Base-by-base conservation (phyloP, 1,140 invertebrate genomes). In the Nasonia giraulti region DNA sequence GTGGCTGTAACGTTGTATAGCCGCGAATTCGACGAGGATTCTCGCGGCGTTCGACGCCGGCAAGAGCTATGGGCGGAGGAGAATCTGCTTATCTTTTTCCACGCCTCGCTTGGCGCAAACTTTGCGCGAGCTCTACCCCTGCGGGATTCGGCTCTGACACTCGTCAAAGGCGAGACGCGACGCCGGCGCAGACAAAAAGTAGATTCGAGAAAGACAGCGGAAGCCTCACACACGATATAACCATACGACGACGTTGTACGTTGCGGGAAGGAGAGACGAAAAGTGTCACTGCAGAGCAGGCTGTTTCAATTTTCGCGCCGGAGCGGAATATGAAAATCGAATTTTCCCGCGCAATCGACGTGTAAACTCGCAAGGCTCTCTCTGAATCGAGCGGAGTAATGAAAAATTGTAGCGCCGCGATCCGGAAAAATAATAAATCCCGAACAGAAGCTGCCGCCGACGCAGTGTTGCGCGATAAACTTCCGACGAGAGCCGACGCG, bases 41-140 rank as follows among this genome's bases (percentile, higher is more conserved):
- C 73, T 79, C 68, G 82, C 76, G 6, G 62, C 76, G 17, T 83
- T 47, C 82, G 40, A 76, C 73, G 71, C 71, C 31, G 55, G 5
- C 33, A 37, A 37, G 5, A 27, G 66, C 73, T 84, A 84, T 84
- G 76, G 76, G 55, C 8, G n/a, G 14, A 7, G 7, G 55, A 62
- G 82, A 69, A 79, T 84, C 69, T 66, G 83, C 83, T 84, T 84
- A 84, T 84, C 83, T 84, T 80, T 84, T 84, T 80, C 37, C 33
- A 80, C 71, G 69, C 77, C 31, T 80, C 77, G 77, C 66, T 84
- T 74, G 77, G 68, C 40, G 40, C 83, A 55, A 62, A 71, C 83
- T 84, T 83, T 78, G 73, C 37, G 5, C 37, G 5, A 33, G 69
- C 27, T 7, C 20, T 1, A 7, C 20, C 33, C 73, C 31, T 20